Base-by-base conservation (phyloP, 1,140 invertebrate genomes). In the Nomia melanderi region DNA sequence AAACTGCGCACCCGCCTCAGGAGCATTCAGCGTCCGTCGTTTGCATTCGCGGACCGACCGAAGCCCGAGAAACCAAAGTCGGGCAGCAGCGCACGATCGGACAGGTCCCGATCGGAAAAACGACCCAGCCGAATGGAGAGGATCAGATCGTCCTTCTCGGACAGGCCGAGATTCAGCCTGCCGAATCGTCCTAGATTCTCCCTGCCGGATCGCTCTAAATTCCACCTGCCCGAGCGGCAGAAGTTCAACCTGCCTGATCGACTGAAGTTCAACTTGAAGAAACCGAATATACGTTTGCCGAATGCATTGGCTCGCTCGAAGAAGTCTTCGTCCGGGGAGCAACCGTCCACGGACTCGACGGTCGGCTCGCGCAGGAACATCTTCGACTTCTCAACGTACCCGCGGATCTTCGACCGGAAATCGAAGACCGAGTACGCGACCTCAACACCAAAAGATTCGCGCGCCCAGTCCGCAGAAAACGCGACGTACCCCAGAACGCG, bases 331-430 rank as follows among this genome's bases (percentile, higher is more conserved):
- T 87, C 88, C 31, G 63, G 86, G 47, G 82, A 91, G 17, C 90
- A 93, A 71, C 82, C 82, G 12, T 93, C 93, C 54, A 93, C 90
- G 27, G 93, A 93, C 76, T 93, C 91, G 44, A 90, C 87, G 0
- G 90, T 89, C 9, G 82, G 78, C 17, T 90, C 92, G 67, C 78
- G 94, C 91, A 87, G 93, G 93, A 90, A 94, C 90, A 87, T 95
- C 93, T 96, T 96, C 88, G 95, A 96, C 87, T 95, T 96, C 74
- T 94, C 94, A 79, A 96, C 96, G 0, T 96, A 95, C 89, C 96
- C 96, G 1, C 93, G 96, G 67, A 92, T 96, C 41, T 96, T 97
- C 83, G 93, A 94, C 53, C 94, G 93, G 77, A 95, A 95, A 79
- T 88, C 89, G 12, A 91, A 92, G 64, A 90, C 80, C n/a, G 89